Conservation (phyloP, 37 sponge, comb jelly and placozoan species). For the Theonella swinhoei region DNA sequence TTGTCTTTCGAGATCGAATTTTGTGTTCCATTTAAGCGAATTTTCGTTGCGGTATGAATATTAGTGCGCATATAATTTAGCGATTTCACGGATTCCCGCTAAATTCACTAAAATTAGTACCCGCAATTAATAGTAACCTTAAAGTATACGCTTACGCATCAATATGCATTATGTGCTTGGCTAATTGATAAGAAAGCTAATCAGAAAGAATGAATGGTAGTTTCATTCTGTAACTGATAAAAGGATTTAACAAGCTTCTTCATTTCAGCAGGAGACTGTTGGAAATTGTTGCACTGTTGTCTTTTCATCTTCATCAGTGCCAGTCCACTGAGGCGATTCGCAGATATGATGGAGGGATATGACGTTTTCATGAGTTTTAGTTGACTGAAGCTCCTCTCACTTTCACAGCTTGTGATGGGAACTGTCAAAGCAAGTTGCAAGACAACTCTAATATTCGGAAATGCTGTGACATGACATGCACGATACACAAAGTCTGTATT, state of each 20-base stretch:
- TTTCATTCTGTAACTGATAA: constrained; percentile 41
- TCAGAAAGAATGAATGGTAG: constrained; percentile 21
- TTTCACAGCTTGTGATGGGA: too few species aligned
- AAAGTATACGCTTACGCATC: too few species aligned
- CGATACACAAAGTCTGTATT: not conserved
- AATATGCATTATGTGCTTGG: constrained; percentile 4
- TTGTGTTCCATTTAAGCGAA: too few species aligned
- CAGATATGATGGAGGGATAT: constrained; percentile 38
- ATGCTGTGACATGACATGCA: constrained; percentile 26
- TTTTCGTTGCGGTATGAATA: too few species aligned
- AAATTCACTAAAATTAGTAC: too few species aligned
- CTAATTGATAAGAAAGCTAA: not conserved
- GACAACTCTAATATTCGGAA: constrained; percentile 24
- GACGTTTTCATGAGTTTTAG: too few species aligned
- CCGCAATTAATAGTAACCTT: too few species aligned
- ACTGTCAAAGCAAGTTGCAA: too few species aligned
- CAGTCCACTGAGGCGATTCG: constrained; percentile 43
- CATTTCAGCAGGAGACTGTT: not conserved
- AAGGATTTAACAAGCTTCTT: not conserved
- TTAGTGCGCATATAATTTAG: too few species aligned
- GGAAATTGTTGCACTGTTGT: not conserved
- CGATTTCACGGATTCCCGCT: too few species aligned
- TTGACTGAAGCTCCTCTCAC: too few species aligned
- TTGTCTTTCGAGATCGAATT: too few species aligned
- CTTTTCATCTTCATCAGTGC: not conserved